Evolutionary conservation across 2,888 invertebrate genomes (phyloP), one percentile per base, ranked within the genome.

Genomic region (Coenonympha arcania): DNA sequence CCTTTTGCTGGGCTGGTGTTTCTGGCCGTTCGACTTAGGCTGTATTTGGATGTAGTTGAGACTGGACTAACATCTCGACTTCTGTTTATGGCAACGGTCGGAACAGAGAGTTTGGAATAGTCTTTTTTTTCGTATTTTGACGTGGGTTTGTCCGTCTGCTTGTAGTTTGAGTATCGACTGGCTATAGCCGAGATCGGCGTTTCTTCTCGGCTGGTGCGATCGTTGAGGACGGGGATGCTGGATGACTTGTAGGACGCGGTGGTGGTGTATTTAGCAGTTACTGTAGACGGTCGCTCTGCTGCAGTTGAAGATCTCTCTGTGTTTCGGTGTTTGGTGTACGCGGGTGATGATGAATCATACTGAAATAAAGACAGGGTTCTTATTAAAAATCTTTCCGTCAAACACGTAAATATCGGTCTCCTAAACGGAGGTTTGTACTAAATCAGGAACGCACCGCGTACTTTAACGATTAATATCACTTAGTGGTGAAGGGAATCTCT

Each of bases 11-110:
- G 88, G 63, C 88, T 88, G 4, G 84, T 67, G 47, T 86, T 87
- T 52, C 88, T 76, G 15, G 88, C 78, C 48, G 79, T 62, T 65
- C 79, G 69, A 57, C 70, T 81, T 54, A 81, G 65, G 61, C 73
- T 76, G 54, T 85, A 87, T 64, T 83, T 84, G 30, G 82, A 78
- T 39, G 73, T 60, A 45, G 77, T 71, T 54, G 82, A 74, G 47
- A 83, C 76, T 3, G 89, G 89, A 67, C 89, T 89, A 2, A 88
- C 87, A 61, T 89, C 89, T 62, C 89, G 80, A 54, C 88, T 89
- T 65, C 76, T 76, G 28, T 65, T 76, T 2, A 69, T 73, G 16
- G 71, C 77, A 3, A 59, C 39, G 30, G 73, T 66, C 20, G 85
- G 80, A 47, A 79, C 64, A 5, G 70, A 66, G 3, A 82, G 71